phyloP scores from a whole-genome alignment of 2,113 vertebrate species.

The Laticauda colubrina region DNA sequence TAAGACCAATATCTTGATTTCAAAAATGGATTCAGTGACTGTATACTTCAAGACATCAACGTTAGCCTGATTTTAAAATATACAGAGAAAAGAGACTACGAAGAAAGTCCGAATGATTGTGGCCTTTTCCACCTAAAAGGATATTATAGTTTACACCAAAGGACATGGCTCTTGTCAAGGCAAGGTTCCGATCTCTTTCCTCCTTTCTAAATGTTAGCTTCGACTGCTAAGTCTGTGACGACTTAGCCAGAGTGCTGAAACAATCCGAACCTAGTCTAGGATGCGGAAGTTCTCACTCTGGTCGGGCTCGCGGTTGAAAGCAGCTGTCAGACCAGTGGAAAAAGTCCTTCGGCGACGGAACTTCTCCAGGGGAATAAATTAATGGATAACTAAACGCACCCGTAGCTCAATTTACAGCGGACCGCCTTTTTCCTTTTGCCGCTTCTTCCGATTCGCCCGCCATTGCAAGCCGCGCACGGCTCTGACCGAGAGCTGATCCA shows the following conservation, averaged over 20 bases:
- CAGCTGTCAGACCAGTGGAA: background rate
- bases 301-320: background rate
- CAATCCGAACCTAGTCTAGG: background rate
- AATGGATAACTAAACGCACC: background rate
- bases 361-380: no score
- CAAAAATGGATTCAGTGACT: background rate
- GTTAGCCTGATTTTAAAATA: background rate
- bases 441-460: background rate
- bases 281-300: background rate
- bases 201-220: background rate
- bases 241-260: background rate
- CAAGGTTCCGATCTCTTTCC: background rate
- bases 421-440: background rate
- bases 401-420: background rate
- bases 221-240: background rate
- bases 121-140: background rate
- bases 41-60: background rate
- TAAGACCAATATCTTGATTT: background rate
- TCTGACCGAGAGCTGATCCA: background rate
- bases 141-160: background rate
- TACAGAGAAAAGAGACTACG: background rate
- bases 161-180: background rate
- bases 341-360: background rate
- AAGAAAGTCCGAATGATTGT: background rate
- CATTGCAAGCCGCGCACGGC: background rate